A percentile compares a stretch with the other conserved stretches of the same genome.
Conservation (phyloP, 2,888 invertebrate species). For the Rhorus exstirpatorius region DNA sequence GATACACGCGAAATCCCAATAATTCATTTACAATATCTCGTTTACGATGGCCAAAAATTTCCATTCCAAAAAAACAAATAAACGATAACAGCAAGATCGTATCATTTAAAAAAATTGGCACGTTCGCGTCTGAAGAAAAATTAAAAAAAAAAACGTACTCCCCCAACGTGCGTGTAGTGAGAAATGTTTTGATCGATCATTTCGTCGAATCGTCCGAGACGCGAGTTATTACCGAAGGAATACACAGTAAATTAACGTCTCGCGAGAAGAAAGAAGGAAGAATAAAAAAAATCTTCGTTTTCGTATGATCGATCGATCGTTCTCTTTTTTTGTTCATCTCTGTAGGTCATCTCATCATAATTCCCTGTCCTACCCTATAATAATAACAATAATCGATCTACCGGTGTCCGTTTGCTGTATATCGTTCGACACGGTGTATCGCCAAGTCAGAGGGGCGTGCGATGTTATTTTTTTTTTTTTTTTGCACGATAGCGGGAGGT, state of each 20-base stretch:
- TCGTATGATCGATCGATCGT: constrained; percentile 35
- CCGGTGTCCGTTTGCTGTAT: too few relatives aligned
- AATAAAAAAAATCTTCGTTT: constrained; percentile 5
- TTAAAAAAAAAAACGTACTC: not conserved
- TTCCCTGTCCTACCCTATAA: too few relatives aligned
- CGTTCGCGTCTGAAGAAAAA: constrained; percentile 5
- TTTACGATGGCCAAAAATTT: not conserved
- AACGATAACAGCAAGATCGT: not conserved
- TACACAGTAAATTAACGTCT: constrained; percentile 36
- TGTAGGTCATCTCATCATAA: too few relatives aligned
- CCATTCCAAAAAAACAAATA: not conserved
- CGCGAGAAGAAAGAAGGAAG: not conserved
- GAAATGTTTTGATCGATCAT: constrained; percentile 42
- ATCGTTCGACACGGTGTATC: not conserved
- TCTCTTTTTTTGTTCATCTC: not conserved
- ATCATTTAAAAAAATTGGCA: not conserved
- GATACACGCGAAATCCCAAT: too few relatives aligned
- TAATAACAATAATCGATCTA: too few relatives aligned
- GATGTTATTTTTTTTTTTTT: not conserved
- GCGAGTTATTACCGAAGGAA: not conserved
- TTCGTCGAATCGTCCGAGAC: not conserved
- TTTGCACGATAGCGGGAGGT: constrained; percentile 12
- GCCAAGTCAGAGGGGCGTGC: not conserved
- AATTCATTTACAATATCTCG: not conserved
- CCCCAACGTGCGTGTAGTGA: not conserved